Evolutionary conservation across 2,888 invertebrate species (phyloP).

Genomic region (Euclidia mi): DNA sequence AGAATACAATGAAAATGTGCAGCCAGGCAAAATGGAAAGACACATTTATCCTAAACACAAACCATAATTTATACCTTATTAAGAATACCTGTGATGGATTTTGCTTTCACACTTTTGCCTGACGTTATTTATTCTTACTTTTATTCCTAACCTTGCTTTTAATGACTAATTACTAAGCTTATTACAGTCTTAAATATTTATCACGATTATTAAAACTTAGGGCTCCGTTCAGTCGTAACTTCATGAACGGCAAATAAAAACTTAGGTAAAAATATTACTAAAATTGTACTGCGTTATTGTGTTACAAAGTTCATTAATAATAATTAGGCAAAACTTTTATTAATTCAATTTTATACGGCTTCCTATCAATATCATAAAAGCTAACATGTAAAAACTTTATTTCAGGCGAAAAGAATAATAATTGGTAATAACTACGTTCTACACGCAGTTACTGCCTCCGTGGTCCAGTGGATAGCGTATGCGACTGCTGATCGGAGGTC

Average conservation of each 20-base stretch:
- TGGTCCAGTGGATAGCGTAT: too few species aligned
- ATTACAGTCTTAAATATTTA: constrained; percentile 38
- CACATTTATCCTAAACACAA: neutral
- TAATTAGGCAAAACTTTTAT: constrained; percentile 13
- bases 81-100: neutral
- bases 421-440: too few species aligned
- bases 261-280: constrained; percentile 17
- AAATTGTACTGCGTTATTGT: constrained; percentile 6
- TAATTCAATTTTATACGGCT: constrained; percentile 12
- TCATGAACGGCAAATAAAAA: constrained; percentile 30
- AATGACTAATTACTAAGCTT: constrained; percentile 4
- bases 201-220: constrained; percentile 26
- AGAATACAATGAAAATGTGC: too few species aligned
- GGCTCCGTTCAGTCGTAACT: constrained; percentile 13
- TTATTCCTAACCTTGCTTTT: neutral
- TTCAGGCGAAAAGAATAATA: too few species aligned
- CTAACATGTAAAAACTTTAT: too few species aligned
- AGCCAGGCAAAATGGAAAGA: too few species aligned
- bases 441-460: too few species aligned
- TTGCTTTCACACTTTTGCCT: neutral
- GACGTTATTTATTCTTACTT: neutral
- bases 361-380: constrained; percentile 14
- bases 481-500: too few species aligned
- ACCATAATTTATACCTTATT: too few species aligned
- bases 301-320: constrained; percentile 20